A percentile compares a stretch with the other conserved stretches of the same genome.
phyloP scores from a whole-genome alignment of 1,140 invertebrate genomes.

The Brachionus calyciflorus region DNA sequence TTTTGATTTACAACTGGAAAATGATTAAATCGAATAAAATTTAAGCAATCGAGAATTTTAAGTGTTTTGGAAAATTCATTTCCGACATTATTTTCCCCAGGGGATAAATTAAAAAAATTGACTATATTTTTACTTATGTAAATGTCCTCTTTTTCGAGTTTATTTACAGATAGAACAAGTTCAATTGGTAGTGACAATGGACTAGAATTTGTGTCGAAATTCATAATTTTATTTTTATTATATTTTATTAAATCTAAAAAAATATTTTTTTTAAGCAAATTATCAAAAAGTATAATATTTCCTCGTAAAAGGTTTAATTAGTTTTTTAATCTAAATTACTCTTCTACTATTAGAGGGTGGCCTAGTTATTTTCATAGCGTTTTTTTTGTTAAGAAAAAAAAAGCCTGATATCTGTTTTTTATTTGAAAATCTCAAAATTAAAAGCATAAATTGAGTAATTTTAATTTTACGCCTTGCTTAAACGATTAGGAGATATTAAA shows the following conservation, averaged over 20 bases:
- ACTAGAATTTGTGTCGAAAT: not conserved
- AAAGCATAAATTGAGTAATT: no score
- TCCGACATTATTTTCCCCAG: not conserved
- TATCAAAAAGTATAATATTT: no score
- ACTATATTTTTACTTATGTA: conserved; percentile 19
- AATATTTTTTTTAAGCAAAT: no score
- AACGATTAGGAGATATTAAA: no score
- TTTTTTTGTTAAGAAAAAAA: no score
- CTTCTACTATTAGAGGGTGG: no score
- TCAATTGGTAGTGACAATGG: conserved; percentile 19
- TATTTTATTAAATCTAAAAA: not conserved
- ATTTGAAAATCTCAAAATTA: no score
- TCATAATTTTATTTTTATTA: conserved; percentile 9
- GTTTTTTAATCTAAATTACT: no score
- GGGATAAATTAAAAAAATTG: not conserved
- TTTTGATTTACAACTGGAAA: not conserved
- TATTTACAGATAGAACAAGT: conserved; percentile 24
- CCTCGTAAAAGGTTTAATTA: no score
- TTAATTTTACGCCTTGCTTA: no score
- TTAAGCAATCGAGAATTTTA: not conserved
- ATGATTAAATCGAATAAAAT: conserved; percentile 30
- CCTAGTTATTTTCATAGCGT: no score
- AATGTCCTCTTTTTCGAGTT: not conserved
- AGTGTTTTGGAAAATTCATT: not conserved
- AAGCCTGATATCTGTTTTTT: no score